Evolutionary conservation across 1,140 invertebrate species (phyloP).

Genomic region (Saxidomus purpurata): DNA sequence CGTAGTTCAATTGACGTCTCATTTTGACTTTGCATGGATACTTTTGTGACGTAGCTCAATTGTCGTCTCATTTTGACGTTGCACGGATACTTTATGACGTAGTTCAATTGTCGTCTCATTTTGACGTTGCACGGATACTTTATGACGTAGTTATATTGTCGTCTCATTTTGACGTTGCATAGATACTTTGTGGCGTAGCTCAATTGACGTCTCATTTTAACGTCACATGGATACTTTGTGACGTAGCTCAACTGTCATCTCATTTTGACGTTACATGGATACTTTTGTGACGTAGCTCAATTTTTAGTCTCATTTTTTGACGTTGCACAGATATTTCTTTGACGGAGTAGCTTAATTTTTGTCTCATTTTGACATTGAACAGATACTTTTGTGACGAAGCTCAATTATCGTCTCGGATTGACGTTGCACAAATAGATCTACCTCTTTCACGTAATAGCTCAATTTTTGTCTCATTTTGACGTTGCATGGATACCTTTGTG

Average conservation of each 20-base stretch:
- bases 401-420: neutral
- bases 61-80: neutral
- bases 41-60: neutral
- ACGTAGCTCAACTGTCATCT: neutral
- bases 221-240: neutral
- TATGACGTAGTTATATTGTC: neutral
- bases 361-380: too few relatives aligned
- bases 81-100: neutral
- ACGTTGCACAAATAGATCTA: neutral
- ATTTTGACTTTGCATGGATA: neutral
- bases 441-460: neutral
- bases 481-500: neutral
- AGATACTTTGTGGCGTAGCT: neutral
- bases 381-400: neutral
- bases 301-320: too few relatives aligned
- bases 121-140: neutral
- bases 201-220: neutral
- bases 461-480: neutral
- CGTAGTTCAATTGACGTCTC: neutral
- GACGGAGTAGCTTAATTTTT: neutral
- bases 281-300: too few relatives aligned
- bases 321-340: too few relatives aligned
- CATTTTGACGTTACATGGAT: too few relatives aligned
- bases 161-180: neutral
- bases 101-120: neutral